Base-by-base conservation (phyloP, 2,888 invertebrate species). In the Standfussiana lucernea region DNA sequence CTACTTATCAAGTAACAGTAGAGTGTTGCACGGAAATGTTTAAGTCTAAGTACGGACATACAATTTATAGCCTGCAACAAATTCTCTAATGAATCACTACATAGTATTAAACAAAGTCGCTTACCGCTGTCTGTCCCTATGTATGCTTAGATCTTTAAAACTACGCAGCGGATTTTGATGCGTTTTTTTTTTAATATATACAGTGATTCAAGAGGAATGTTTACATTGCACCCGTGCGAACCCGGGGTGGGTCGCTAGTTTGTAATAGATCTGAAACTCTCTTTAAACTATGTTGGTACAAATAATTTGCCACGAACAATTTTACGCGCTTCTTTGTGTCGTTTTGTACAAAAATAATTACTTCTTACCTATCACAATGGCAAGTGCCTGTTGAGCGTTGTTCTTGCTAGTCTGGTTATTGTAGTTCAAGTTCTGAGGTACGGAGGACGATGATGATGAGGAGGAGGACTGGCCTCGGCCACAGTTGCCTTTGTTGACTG, bases 401-500 rank as follows among this genome's bases (percentile, higher is more conserved):
- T 96, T 97, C 92, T 98, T 98, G 77, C 97, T 97, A 67, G 97
- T 96, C 79, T 94, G 95, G 85, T 96, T 96, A 89, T 95, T 96
- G 88, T 92, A 95, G 91, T 94, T 96, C 79, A 94, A 88, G 91
- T 96, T 95, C 84, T 94, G 94, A 3, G 94, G 96, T 45, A 95
- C 94, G 0, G 97, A 93, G 0, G 96, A 95, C 3, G 94, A 92
- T 11, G 94, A 92, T 18, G 95, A 94, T 40, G 94, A 94, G 53
- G 93, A 94, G 77, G 92, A 94, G 45, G 94, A 91, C 89, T 95
- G 93, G 15, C 94, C 95, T 0, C 95, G 92, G 87, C 97, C 98
- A 90, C 98, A 98, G 93, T 97, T 97, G 67, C 98, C 98, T 83
- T 97, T 98, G 92, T 98, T 98, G 65, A 99, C 98, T 13, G 99